Conservation (phyloP, 2,113 vertebrate species). For the Shinisaurus crocodilurus region DNA sequence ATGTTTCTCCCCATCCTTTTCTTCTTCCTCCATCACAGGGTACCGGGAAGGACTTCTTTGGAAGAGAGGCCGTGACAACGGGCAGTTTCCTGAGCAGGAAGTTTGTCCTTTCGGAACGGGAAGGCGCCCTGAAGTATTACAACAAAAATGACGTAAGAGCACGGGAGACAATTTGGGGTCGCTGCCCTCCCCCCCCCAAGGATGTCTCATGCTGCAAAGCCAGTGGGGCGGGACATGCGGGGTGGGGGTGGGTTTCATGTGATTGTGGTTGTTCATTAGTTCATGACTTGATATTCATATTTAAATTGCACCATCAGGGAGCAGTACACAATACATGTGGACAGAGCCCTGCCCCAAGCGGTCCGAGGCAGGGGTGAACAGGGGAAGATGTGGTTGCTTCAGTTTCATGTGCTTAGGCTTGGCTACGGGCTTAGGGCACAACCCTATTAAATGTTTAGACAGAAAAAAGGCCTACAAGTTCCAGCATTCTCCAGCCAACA, state of each 20-base stretch:
- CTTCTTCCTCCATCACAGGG: constrained; percentile 73
- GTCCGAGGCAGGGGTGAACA: background rate
- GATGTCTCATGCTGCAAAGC: no score
- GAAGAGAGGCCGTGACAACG: constrained; percentile 95
- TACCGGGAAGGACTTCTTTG: constrained; percentile 96
- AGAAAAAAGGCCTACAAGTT: no score
- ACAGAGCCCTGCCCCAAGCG: background rate
- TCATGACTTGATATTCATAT: background rate
- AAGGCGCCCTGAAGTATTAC: constrained; percentile 95
- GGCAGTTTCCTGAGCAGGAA: constrained; percentile 94
- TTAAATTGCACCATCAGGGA: background rate
- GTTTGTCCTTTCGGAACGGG: constrained; percentile 92
- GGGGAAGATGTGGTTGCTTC: background rate
- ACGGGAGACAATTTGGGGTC: background rate
- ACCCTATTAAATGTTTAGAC: no score
- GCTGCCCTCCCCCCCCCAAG: no score
- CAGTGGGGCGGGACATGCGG: no score
- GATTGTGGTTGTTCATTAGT: background rate
- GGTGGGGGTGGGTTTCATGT: no score
- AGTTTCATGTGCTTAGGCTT: background rate
- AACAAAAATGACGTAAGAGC: constrained; percentile 93
- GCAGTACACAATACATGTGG: background rate
- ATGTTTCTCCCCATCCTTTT: background rate
- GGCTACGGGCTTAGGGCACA: no score
- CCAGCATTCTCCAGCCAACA: no score